These are phyloP conservation scores for Euplexia lucipara DNA, from an alignment of 2,888 invertebrate genomes.

Conservation along the genomic window DNA sequence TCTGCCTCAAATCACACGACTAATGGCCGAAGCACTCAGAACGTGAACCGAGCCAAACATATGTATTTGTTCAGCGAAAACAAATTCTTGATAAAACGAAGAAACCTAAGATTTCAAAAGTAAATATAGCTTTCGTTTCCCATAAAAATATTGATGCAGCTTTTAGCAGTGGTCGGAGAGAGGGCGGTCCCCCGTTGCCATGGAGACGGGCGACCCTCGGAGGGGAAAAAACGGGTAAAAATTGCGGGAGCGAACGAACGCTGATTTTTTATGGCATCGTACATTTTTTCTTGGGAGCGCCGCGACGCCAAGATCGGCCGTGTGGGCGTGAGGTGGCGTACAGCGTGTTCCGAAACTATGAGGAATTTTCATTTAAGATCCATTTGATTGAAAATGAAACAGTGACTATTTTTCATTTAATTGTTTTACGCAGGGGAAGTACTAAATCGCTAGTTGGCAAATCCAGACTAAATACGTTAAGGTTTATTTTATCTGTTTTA, in stretches of 20 bases:
- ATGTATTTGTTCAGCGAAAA: constrained; percentile 40
- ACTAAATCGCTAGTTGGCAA: too few relatives aligned
- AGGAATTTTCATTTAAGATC: not conserved
- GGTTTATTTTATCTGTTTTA: too few relatives aligned
- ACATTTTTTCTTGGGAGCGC: constrained; percentile 88
- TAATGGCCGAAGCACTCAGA: constrained; percentile 4
- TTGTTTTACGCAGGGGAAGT: too few relatives aligned
- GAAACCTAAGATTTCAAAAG: constrained; percentile 66
- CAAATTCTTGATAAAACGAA: constrained; percentile 16
- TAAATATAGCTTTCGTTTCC: constrained; percentile 70
- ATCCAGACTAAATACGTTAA: too few relatives aligned
- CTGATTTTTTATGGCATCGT: constrained; percentile 91
- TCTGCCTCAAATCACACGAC: not conserved
- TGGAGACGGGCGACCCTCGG: constrained; percentile 87
- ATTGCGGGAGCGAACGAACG: constrained; percentile 88
- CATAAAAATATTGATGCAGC: constrained; percentile 88
- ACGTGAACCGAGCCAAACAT: not conserved
- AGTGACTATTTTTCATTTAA: too few relatives aligned
- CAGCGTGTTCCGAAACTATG: constrained; percentile 67
- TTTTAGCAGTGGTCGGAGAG: constrained; percentile 77
- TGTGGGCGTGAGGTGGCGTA: constrained; percentile 74
- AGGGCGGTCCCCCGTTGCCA: constrained; percentile 81
- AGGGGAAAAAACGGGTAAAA: constrained; percentile 91
- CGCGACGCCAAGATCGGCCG: constrained; percentile 75
- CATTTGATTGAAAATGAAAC: not conserved